Conservation (phyloP, 53 echinoderm and acorn worm species). For the Mesocentrotus franciscanus region DNA sequence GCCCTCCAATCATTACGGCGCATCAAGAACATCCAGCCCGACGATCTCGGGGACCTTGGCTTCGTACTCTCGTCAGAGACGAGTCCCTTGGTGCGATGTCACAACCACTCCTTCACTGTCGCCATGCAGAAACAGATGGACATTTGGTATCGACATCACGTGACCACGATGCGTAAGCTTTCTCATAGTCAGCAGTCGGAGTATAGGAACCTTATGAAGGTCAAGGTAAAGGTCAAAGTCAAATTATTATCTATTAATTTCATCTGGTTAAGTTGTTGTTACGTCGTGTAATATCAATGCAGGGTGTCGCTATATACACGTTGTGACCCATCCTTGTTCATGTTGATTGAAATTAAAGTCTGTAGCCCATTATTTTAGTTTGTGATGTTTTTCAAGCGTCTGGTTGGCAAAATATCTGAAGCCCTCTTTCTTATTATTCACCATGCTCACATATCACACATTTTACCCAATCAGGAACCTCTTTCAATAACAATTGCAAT, state of each 20-base stretch:
- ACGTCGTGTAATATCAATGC: too few relatives aligned
- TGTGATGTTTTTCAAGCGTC: too few relatives aligned
- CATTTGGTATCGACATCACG: conserved; percentile 79
- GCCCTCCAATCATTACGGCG: conserved; percentile 68
- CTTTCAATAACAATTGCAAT: too few relatives aligned
- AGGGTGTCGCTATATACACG: too few relatives aligned
- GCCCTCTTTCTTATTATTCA: too few relatives aligned
- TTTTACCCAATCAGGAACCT: too few relatives aligned
- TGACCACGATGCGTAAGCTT: conserved; percentile 72
- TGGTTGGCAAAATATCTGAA: too few relatives aligned
- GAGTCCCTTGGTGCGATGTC: conserved; percentile 72
- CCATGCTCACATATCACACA: too few relatives aligned
- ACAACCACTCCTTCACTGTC: conserved; percentile 75
- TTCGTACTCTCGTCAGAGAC: conserved; percentile 74
- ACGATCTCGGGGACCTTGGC: conserved; percentile 74
- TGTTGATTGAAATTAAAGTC: too few relatives aligned
- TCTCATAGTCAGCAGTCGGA: conserved; percentile 74
- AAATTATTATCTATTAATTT: background rate
- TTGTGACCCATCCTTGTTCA: too few relatives aligned
- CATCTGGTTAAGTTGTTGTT: too few relatives aligned
- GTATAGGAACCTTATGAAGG: conserved; percentile 73
- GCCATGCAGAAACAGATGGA: conserved; percentile 69
- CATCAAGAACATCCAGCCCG: conserved; percentile 71
- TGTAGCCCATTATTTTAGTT: too few relatives aligned
- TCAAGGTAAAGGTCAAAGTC: conserved; percentile 38